phyloP scores from a whole-genome alignment of 2,113 vertebrate genomes.

The Plecotus auritus region DNA sequence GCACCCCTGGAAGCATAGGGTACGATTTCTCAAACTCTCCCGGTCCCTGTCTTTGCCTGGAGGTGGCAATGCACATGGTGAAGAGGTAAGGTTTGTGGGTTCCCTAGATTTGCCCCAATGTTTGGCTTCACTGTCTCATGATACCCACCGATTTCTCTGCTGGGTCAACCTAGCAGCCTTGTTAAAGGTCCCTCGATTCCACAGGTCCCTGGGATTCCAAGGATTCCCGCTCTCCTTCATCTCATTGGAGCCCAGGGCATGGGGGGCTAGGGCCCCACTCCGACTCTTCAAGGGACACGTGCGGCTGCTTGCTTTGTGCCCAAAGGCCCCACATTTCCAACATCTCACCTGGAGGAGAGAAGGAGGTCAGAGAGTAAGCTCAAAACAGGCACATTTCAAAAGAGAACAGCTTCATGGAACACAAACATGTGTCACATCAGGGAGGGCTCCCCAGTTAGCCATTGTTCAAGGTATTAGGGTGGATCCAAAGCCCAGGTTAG shows the following conservation, averaged over 20 bases:
- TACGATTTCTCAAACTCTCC: not conserved
- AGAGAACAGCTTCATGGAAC: too few relatives aligned
- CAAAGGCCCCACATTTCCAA: not conserved
- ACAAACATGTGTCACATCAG: too few relatives aligned
- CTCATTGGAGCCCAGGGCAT: too few relatives aligned
- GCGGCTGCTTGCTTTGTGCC: not conserved
- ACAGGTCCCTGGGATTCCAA: fast-evolving
- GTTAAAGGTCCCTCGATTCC: fast-evolving
- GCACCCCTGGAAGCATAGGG: not conserved
- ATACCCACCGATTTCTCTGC: not conserved
- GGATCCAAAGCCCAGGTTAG: too few relatives aligned
- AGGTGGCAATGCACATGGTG: not conserved
- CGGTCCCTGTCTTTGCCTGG: not conserved
- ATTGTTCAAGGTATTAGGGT: too few relatives aligned
- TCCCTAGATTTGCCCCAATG: too few relatives aligned
- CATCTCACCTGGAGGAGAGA: not conserved
- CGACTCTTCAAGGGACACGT: not conserved
- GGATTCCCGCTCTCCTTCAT: not conserved
- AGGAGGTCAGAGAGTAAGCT: too few relatives aligned
- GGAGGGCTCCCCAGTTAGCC: too few relatives aligned
- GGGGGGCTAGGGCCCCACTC: fast-evolving
- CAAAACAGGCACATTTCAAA: too few relatives aligned
- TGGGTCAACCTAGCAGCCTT: fast-evolving
- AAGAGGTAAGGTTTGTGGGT: fast-evolving
- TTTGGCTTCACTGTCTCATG: fast-evolving